Conservation (phyloP, 1,140 invertebrate genomes). For the Anastatus disparis region DNA sequence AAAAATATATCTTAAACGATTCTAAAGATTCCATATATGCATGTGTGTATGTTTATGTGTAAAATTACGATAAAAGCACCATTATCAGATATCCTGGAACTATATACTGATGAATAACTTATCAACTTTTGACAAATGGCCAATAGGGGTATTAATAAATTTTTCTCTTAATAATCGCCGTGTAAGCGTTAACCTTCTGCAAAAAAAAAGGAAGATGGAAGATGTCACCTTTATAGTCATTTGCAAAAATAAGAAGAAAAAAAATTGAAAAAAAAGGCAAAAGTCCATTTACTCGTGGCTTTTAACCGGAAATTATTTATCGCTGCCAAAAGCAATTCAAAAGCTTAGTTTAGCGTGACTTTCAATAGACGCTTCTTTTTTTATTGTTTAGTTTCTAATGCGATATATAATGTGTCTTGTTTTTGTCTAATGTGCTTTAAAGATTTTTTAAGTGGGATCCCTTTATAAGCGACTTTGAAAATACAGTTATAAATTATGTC, state of each 20-base stretch:
- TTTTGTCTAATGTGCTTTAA: too few species aligned
- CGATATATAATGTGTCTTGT: too few species aligned
- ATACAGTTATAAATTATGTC: slow-evolving; percentile 9
- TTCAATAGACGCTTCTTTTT: background rate
- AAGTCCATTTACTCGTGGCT: slow-evolving; percentile 28
- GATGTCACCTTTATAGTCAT: too few species aligned
- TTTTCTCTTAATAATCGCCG: background rate
- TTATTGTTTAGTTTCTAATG: background rate
- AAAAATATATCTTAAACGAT: background rate
- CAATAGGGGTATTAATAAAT: too few species aligned
- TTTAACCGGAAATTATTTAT: slow-evolving; percentile 29
- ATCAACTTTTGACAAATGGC: slow-evolving; percentile 28
- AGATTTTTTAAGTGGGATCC: too few species aligned
- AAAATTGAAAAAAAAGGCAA: too few species aligned
- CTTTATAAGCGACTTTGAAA: background rate
- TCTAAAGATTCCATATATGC: background rate
- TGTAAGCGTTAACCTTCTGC: too few species aligned
- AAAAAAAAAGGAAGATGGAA: too few species aligned
- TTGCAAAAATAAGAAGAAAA: too few species aligned
- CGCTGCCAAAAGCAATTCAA: slow-evolving; percentile 20
- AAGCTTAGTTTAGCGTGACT: background rate
- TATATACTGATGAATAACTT: slow-evolving; percentile 29
- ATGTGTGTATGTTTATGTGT: too few species aligned
- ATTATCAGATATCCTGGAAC: slow-evolving; percentile 10
- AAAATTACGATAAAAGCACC: slow-evolving; percentile 1